These are phyloP conservation scores for Prionailurus bengalensis DNA, from an alignment of 2,113 vertebrate genomes.

Conservation along the genomic window DNA sequence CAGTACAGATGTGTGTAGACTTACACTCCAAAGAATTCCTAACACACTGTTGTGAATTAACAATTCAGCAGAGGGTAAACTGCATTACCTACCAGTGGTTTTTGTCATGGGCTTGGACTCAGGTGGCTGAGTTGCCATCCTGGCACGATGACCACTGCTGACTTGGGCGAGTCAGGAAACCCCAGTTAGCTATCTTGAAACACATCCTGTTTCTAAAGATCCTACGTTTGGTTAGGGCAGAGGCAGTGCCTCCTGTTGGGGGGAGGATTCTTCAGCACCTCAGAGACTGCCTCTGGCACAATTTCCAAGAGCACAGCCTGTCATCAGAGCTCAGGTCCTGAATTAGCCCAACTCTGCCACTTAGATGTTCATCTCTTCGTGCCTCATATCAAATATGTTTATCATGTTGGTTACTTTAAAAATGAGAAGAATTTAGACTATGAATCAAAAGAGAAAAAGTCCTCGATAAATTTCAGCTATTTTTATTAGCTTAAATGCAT, in stretches of 20 bases:
- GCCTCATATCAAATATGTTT: neutral
- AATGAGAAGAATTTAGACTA: neutral
- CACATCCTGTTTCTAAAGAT: neutral
- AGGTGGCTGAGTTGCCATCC: neutral
- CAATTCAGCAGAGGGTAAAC: neutral
- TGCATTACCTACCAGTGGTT: neutral
- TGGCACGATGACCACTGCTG: neutral
- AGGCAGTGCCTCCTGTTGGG: neutral
- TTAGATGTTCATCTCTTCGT: neutral
- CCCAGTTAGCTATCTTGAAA: neutral
- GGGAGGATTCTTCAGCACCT: neutral
- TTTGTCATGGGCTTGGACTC: neutral
- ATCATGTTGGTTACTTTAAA: neutral
- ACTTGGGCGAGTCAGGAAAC: neutral
- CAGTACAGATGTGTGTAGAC: neutral
- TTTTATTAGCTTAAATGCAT: slow-evolving; percentile 31
- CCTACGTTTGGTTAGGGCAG: neutral
- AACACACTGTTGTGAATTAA: neutral
- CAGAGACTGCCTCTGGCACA: neutral
- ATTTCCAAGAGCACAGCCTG: neutral
- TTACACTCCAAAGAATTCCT: neutral
- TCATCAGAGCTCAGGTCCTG: neutral
- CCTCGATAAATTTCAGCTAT: neutral
- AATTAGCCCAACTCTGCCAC: neutral
- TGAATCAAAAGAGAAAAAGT: neutral